These are phyloP conservation scores for Ophthalmotilapia sp. DNA, from an alignment of 2,113 vertebrate species.

Conservation along the genomic window DNA sequence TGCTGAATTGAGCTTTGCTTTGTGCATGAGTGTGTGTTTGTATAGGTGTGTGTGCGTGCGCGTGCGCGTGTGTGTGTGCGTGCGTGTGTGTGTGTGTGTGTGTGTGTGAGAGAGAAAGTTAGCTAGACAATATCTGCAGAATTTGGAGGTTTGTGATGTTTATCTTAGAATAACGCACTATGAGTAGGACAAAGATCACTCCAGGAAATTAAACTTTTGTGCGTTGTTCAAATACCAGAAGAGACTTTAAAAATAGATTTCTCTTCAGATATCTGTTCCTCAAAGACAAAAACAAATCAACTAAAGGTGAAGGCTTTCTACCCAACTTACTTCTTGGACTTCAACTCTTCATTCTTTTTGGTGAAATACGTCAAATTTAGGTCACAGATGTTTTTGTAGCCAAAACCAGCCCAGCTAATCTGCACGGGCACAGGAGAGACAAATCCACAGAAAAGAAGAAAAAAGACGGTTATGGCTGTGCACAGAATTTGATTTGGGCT, in stretches of 20 bases:
- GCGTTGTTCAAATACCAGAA: background rate
- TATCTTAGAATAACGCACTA: background rate
- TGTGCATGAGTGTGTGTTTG: background rate
- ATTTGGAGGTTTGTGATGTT: background rate
- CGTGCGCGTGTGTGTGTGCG: background rate
- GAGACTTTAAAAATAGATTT: background rate
- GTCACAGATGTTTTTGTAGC: conserved; percentile 33
- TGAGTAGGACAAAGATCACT: background rate
- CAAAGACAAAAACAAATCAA: background rate
- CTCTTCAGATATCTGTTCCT: background rate
- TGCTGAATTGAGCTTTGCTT: background rate
- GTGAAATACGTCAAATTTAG: conserved; percentile 16
- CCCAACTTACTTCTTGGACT: background rate
- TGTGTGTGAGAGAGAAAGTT: background rate
- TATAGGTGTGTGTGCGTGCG: background rate
- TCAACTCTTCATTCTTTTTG: background rate
- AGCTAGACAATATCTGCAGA: background rate
- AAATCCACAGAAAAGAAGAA: background rate
- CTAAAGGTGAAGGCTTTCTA: background rate
- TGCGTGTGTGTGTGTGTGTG: background rate
- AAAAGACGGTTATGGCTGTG: conserved; percentile 25
- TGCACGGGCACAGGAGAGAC: conserved; percentile 31
- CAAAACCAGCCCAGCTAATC: conserved; percentile 44
- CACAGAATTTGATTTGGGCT: conserved; percentile 42
- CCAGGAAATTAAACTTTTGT: background rate